These are phyloP conservation scores for Burhinus bistriatus DNA, from an alignment of 2,113 vertebrate genomes.

Conservation along the genomic window DNA sequence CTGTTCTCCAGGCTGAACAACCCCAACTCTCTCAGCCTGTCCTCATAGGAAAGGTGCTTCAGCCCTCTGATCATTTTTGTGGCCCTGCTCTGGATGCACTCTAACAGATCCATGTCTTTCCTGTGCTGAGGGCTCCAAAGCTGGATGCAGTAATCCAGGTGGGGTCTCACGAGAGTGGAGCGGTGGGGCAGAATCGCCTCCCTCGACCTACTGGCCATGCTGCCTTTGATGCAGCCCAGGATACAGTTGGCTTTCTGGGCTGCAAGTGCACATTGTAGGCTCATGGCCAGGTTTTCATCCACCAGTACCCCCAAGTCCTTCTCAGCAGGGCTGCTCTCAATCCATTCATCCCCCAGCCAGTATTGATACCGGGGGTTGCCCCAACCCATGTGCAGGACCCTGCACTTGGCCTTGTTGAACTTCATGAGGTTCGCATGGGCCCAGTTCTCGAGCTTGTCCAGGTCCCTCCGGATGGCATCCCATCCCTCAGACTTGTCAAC, in stretches of 20 bases:
- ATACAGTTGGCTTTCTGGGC: neutral
- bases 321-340: neutral
- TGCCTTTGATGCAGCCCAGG: neutral
- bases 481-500: neutral
- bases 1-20: neutral
- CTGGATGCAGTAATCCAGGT: neutral
- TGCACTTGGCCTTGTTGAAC: neutral
- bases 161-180: neutral
- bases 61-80: neutral
- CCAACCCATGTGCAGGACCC: neutral
- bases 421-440: neutral
- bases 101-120: neutral
- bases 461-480: neutral
- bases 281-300: neutral
- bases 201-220: neutral
- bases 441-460: neutral
- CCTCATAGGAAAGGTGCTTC: neutral
- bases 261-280: neutral
- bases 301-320: neutral
- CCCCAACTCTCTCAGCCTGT: neutral
- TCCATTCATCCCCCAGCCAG: neutral
- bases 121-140: neutral
- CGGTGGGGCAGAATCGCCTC: neutral
- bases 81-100: neutral
- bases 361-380: neutral